phyloP scores from a whole-genome alignment of 1,140 invertebrate species.

The Bombus waltoni region DNA sequence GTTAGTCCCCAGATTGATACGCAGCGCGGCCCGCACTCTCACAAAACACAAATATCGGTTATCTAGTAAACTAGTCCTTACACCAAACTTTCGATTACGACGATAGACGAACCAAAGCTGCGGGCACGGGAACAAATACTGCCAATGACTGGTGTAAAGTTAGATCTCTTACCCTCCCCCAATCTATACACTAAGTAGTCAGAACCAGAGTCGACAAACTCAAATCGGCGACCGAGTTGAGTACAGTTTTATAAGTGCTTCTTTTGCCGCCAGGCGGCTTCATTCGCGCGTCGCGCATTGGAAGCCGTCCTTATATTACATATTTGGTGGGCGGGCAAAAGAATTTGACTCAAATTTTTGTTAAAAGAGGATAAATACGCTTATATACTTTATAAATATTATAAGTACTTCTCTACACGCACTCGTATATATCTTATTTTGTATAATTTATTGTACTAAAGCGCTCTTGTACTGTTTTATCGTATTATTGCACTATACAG shows the following conservation, averaged over 20 bases:
- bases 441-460: too few relatives aligned
- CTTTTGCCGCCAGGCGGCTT: background rate
- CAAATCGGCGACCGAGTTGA: background rate
- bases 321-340: too few relatives aligned
- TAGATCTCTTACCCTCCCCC: slow-evolving; percentile 65
- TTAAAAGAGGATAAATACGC: too few relatives aligned
- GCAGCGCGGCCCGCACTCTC: slow-evolving; percentile 50
- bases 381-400: too few relatives aligned
- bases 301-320: background rate
- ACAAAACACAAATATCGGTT: slow-evolving; percentile 49
- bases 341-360: too few relatives aligned
- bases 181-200: background rate
- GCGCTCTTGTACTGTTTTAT: too few relatives aligned
- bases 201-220: background rate
- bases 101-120: slow-evolving; percentile 53
- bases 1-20: slow-evolving; percentile 21
- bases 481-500: too few relatives aligned
- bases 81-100: slow-evolving; percentile 45
- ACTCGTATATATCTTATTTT: too few relatives aligned
- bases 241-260: background rate
- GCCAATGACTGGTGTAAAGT: slow-evolving; percentile 73
- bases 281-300: background rate
- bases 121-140: slow-evolving; percentile 72
- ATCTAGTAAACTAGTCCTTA: slow-evolving; percentile 33
- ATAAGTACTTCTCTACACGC: too few relatives aligned